Percentiles rank a stretch among this genome's conserved stretches.
Conservation (phyloP, 2,113 vertebrate genomes). For the Oryctolagus cuniculus region DNA sequence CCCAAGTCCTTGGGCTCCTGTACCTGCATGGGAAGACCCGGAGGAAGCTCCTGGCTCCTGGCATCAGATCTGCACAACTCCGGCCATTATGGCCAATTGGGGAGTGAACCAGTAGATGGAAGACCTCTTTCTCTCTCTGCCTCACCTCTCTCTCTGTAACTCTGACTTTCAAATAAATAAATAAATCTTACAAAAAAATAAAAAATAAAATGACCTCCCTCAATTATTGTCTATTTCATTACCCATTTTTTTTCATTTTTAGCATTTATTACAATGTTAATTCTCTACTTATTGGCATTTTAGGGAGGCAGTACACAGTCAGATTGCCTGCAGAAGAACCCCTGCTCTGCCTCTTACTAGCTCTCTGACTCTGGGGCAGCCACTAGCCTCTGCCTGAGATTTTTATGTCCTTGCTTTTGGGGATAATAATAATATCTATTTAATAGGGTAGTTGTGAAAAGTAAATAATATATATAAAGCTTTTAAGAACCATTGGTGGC, state of each 20-base stretch:
- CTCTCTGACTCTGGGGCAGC: neutral
- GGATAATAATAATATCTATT: neutral
- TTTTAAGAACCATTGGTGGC: neutral
- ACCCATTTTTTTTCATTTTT: neutral
- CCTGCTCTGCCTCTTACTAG: neutral
- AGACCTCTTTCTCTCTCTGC: too few species aligned
- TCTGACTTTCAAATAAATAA: too few species aligned
- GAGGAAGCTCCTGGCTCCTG: too few species aligned
- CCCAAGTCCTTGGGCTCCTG: too few species aligned
- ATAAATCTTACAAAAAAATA: too few species aligned
- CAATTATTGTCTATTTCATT: neutral
- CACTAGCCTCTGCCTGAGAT: neutral
- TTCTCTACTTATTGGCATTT: neutral
- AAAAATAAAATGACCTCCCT: neutral
- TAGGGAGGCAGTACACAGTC: neutral
- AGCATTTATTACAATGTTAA: neutral
- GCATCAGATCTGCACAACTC: too few species aligned
- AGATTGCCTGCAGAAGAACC: neutral
- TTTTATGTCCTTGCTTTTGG: neutral
- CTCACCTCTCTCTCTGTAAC: too few species aligned
- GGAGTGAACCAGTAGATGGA: too few species aligned
- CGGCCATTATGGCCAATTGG: too few species aligned
- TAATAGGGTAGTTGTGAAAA: neutral
- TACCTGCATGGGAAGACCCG: too few species aligned
- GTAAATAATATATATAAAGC: neutral